These are phyloP conservation scores for Phalera bucephala DNA, from an alignment of 2,888 invertebrate genomes.

Conservation along the genomic window DNA sequence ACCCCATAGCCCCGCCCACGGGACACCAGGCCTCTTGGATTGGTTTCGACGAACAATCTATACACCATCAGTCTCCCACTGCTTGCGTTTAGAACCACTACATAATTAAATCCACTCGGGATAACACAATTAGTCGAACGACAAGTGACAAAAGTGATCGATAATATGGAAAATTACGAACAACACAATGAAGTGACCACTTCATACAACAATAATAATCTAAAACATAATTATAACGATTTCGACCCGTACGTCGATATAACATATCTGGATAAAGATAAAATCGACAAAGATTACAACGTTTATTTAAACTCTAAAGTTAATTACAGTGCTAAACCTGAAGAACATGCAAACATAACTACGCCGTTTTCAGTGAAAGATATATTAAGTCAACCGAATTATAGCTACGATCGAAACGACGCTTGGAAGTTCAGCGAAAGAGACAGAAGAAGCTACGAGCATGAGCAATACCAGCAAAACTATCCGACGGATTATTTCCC, in stretches of 20 bases:
- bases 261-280: slow-evolving; percentile 41
- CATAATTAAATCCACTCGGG: slow-evolving; percentile 48
- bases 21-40: slow-evolving; percentile 54
- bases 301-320: slow-evolving; percentile 38
- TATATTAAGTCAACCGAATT: slow-evolving; percentile 61
- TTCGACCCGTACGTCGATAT: slow-evolving; percentile 49
- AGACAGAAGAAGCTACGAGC: slow-evolving; percentile 51
- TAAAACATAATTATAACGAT: slow-evolving; percentile 60
- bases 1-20: slow-evolving; percentile 60
- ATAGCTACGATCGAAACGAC: slow-evolving; percentile 61
- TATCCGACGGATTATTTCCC: slow-evolving; percentile 60
- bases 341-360: slow-evolving; percentile 42
- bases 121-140: slow-evolving; percentile 46
- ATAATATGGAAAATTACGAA: slow-evolving; percentile 65
- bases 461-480: slow-evolving; percentile 52
- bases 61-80: slow-evolving; percentile 71
- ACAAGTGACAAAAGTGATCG: slow-evolving; percentile 45
- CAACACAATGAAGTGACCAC: slow-evolving; percentile 69
- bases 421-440: slow-evolving; percentile 59
- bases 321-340: slow-evolving; percentile 53
- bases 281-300: slow-evolving; percentile 37
- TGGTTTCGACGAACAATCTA: slow-evolving; percentile 63
- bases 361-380: slow-evolving; percentile 77
- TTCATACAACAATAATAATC: slow-evolving; percentile 58
- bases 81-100: slow-evolving; percentile 61